These are phyloP conservation scores for Pteromalus puparum DNA, from an alignment of 1,140 invertebrate genomes.

Conservation along the genomic window DNA sequence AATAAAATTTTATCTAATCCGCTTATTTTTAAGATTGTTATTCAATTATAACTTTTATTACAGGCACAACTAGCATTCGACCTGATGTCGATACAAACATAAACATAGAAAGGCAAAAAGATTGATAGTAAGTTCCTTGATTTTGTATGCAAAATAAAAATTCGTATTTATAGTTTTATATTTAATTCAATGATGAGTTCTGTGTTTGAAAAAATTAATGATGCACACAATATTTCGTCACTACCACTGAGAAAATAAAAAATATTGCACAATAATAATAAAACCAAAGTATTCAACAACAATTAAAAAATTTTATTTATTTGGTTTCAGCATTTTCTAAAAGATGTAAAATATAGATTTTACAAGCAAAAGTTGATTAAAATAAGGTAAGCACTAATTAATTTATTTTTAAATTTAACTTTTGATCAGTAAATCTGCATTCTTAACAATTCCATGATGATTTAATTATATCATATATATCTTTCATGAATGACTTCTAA, in stretches of 20 bases:
- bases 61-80: not conserved
- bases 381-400: not conserved
- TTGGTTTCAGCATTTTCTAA: not conserved
- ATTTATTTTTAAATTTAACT: constrained; percentile 27
- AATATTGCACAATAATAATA: not conserved
- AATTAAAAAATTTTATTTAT: constrained; percentile 33
- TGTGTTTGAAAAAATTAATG: constrained; percentile 58
- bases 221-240: constrained; percentile 64
- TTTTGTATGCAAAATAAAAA: not conserved
- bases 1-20: not conserved
- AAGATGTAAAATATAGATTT: not conserved
- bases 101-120: too few species aligned
- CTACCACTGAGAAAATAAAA: constrained; percentile 65
- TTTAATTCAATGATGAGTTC: constrained; percentile 61
- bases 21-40: not conserved
- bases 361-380: not conserved
- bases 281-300: not conserved
- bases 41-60: not conserved
- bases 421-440: not conserved
- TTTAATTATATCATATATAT: constrained; percentile 56
- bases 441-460: constrained; percentile 54
- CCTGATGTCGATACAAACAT: not conserved
- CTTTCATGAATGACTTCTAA: constrained; percentile 61
- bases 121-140: not conserved
- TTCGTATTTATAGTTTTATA: constrained; percentile 25